phyloP scores from a whole-genome alignment of 2,797 vertebrate genomes.

The Anguilla pacifica region DNA sequence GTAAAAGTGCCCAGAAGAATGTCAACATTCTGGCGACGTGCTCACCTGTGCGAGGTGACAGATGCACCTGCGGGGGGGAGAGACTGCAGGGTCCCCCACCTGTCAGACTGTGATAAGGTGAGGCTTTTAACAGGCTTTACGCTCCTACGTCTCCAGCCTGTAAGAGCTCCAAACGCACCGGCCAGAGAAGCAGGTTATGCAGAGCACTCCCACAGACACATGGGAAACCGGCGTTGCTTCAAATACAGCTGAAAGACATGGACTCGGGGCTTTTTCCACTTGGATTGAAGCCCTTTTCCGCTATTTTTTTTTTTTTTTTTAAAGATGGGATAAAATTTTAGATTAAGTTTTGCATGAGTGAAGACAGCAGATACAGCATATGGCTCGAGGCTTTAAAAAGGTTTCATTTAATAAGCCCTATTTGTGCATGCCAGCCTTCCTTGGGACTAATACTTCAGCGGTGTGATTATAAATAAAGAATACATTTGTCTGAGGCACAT shows the following conservation, averaged over 20 bases:
- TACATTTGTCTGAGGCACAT: neutral
- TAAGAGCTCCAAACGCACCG: neutral
- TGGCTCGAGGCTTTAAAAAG: neutral
- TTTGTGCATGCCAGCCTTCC: neutral
- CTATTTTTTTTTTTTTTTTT: neutral
- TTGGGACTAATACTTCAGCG: neutral
- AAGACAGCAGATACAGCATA: neutral
- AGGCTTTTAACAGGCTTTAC: neutral
- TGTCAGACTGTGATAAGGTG: neutral
- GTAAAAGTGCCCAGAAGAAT: constrained; percentile 11
- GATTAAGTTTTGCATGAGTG: neutral
- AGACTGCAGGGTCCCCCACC: neutral
- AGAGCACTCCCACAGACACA: neutral
- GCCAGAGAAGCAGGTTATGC: neutral
- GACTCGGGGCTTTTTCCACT: neutral
- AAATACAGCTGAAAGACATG: neutral
- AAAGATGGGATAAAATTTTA: too few species aligned
- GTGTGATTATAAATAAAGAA: neutral
- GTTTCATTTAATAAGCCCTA: neutral
- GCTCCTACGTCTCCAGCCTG: neutral
- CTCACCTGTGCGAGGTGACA: neutral
- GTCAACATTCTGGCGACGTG: neutral
- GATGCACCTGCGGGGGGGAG: neutral
- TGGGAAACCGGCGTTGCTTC: neutral
- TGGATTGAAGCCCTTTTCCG: neutral